Evolutionary conservation across 2,797 vertebrate genomes (phyloP).

Genomic region (Botia almorhae): DNA sequence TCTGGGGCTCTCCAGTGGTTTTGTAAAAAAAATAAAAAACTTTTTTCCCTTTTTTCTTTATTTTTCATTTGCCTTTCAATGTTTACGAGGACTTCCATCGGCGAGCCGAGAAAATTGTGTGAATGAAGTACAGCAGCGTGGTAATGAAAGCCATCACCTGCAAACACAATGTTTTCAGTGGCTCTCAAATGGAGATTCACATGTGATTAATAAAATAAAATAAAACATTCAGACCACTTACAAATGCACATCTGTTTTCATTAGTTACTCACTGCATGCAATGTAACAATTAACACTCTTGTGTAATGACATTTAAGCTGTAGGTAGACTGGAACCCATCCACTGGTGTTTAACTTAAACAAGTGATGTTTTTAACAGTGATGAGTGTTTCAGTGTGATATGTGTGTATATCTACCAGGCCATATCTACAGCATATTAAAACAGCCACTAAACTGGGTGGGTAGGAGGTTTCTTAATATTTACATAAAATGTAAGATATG

Average conservation of each 20-base stretch:
- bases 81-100: slow-evolving; percentile 72
- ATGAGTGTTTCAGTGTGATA: not conserved
- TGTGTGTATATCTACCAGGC: too few species aligned
- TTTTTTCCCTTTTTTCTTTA: too few species aligned
- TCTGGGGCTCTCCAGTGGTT: not conserved
- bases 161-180: not conserved
- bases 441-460: too few species aligned
- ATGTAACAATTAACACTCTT: not conserved
- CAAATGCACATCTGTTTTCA: too few species aligned
- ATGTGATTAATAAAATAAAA: too few species aligned
- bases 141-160: slow-evolving; percentile 74
- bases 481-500: too few species aligned
- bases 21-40: not conserved
- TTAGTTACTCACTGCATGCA: not conserved
- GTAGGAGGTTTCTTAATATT: too few species aligned
- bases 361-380: not conserved
- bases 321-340: not conserved
- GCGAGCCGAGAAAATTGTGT: slow-evolving; percentile 72
- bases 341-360: not conserved
- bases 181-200: too few species aligned
- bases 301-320: not conserved
- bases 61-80: not conserved
- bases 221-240: too few species aligned
- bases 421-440: too few species aligned
- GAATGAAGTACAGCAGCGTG: slow-evolving; percentile 75